Conservation (phyloP, 2,888 invertebrate genomes). For the Aricia artaxerxes region DNA sequence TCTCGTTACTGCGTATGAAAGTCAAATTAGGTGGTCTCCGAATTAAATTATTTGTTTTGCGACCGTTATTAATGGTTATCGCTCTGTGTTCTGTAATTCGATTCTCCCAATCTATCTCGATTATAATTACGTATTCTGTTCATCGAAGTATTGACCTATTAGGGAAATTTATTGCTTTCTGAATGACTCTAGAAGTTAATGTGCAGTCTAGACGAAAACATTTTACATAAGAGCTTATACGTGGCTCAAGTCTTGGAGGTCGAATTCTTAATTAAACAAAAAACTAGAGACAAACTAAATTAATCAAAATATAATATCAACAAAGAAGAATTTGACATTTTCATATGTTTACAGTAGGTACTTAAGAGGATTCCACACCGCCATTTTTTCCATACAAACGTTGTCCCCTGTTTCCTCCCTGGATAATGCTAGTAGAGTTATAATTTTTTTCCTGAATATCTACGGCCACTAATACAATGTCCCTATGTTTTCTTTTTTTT, state of each 20-base stretch:
- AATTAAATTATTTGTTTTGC: conserved; percentile 27
- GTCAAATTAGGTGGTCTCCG: conserved; percentile 36
- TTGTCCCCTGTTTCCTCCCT: too few species aligned
- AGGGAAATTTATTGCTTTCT: conserved; percentile 6
- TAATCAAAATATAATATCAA: too few species aligned
- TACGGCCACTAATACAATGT: too few species aligned
- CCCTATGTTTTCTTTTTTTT: too few species aligned
- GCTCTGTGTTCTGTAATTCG: conserved; percentile 11
- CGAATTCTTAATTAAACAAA: not conserved
- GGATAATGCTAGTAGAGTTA: too few species aligned
- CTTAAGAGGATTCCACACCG: too few species aligned
- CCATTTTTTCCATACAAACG: too few species aligned
- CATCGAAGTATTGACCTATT: conserved; percentile 8
- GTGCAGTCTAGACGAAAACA: conserved; percentile 6
- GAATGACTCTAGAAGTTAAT: conserved; percentile 3
- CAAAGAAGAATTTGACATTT: too few species aligned
- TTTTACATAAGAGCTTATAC: not conserved
- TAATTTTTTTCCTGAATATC: too few species aligned
- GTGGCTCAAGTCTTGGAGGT: not conserved
- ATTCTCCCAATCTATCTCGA: not conserved
- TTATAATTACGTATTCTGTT: conserved; percentile 18
- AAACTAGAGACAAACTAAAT: not conserved
- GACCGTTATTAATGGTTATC: conserved; percentile 12
- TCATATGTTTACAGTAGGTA: too few species aligned
- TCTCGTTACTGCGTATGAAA: conserved; percentile 40